These are phyloP conservation scores for Calidris pugnax DNA, from an alignment of 2,113 vertebrate species.

Conservation along the genomic window DNA sequence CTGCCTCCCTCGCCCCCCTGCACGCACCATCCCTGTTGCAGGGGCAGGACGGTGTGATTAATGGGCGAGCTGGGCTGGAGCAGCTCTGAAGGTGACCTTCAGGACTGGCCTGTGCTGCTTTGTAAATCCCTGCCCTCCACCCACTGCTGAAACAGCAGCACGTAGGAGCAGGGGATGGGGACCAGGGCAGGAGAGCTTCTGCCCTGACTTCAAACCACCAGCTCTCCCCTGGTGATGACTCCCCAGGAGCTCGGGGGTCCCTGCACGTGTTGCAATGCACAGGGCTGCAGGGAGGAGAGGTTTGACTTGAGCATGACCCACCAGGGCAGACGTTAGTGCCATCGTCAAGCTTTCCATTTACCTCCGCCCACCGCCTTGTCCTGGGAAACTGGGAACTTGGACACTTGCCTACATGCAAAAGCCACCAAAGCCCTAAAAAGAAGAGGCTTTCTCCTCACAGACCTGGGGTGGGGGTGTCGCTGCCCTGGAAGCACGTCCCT, in stretches of 20 bases:
- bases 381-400: slow-evolving; percentile 22
- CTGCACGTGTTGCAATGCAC: background rate
- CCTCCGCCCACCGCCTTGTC: background rate
- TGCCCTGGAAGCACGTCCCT: background rate
- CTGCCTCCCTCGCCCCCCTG: background rate
- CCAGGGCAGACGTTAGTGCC: background rate
- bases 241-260: background rate
- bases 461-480: background rate
- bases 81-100: slow-evolving; percentile 6
- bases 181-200: background rate
- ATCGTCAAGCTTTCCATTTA: background rate
- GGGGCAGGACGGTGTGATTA: background rate
- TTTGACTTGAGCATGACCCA: background rate
- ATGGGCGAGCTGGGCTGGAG: background rate
- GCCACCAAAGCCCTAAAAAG: background rate
- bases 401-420: background rate
- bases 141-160: background rate
- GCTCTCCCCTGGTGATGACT: background rate
- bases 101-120: background rate
- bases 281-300: rapidly evolving
- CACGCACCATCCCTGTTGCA: background rate
- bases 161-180: background rate
- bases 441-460: background rate
- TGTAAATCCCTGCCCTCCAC: background rate
- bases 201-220: background rate